These are phyloP conservation scores for Caenorhabditis latens DNA, from an alignment of 1,140 invertebrate species.

Conservation along the genomic window DNA sequence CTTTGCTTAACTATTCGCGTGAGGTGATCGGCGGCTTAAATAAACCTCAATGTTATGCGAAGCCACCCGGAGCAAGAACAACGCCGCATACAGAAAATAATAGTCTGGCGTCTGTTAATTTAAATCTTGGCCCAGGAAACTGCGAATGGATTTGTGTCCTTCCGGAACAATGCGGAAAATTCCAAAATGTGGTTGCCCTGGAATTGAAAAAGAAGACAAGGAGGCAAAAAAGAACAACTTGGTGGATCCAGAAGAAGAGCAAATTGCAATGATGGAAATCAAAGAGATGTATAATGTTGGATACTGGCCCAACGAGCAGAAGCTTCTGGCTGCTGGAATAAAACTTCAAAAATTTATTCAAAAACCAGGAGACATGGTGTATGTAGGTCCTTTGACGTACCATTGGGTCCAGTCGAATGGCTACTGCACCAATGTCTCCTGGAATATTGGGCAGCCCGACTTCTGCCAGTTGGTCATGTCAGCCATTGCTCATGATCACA, in stretches of 20 bases:
- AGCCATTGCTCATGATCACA: slow-evolving; percentile 98
- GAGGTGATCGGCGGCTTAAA: not conserved
- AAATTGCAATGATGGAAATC: too few species aligned
- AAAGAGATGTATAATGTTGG: not conserved
- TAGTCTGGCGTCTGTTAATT: too few species aligned
- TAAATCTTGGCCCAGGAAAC: too few species aligned
- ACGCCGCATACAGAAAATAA: too few species aligned
- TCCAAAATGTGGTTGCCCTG: not conserved
- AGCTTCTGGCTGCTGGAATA: not conserved
- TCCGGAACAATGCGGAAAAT: not conserved
- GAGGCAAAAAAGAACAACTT: too few species aligned
- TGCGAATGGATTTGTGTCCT: too few species aligned
- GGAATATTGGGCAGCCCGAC: slow-evolving; percentile 98
- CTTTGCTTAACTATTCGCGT: not conserved
- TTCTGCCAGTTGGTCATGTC: slow-evolving; percentile 93
- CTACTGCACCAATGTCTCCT: slow-evolving; percentile 88
- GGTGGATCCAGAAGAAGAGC: too few species aligned
- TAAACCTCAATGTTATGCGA: not conserved
- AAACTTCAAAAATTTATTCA: slow-evolving; percentile 83
- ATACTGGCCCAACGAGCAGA: not conserved
- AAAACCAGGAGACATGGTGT: slow-evolving; percentile 96
- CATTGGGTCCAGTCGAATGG: slow-evolving; percentile 95
- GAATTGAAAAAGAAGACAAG: too few species aligned
- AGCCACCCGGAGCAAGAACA: not conserved
- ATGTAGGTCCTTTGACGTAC: slow-evolving; percentile 95